A percentile compares a stretch with the other conserved stretches of the same genome.
These are phyloP conservation scores for Amphiprion percula DNA, from an alignment of 2,113 vertebrate species.

Conservation along the genomic window DNA sequence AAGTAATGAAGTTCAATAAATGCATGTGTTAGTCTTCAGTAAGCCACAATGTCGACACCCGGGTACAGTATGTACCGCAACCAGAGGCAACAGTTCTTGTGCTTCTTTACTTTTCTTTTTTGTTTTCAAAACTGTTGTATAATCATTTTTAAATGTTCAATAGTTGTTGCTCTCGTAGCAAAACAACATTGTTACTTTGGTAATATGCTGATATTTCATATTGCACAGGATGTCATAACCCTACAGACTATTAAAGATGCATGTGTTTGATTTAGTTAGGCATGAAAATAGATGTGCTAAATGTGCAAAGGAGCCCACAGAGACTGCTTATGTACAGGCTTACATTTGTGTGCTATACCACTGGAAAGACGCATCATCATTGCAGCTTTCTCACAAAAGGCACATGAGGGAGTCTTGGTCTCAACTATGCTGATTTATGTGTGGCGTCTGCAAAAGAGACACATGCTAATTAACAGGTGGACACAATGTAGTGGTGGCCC, in stretches of 20 bases:
- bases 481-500: constrained; percentile 35
- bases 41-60: not conserved
- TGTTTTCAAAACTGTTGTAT: not conserved
- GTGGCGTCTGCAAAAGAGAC: constrained; percentile 26
- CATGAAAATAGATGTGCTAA: not conserved
- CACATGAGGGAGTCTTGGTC: constrained; percentile 23
- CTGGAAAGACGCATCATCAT: constrained; percentile 2
- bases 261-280: no score
- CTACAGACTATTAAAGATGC: no score
- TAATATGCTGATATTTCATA: no score
- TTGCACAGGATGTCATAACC: no score
- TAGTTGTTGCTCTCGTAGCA: no score
- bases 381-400: constrained; percentile 16
- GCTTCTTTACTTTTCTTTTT: not conserved
- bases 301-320: not conserved
- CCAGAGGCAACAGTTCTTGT: not conserved
- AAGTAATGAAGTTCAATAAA: constrained; percentile 10
- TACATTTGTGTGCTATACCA: not conserved
- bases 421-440: constrained; percentile 31
- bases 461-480: constrained; percentile 29
- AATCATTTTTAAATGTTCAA: not conserved
- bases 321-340: not conserved
- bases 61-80: not conserved
- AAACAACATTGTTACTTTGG: no score
- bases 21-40: constrained; percentile 9